phyloP scores from a whole-genome alignment of 1,140 invertebrate genomes.

The Heliconius nattereri region DNA sequence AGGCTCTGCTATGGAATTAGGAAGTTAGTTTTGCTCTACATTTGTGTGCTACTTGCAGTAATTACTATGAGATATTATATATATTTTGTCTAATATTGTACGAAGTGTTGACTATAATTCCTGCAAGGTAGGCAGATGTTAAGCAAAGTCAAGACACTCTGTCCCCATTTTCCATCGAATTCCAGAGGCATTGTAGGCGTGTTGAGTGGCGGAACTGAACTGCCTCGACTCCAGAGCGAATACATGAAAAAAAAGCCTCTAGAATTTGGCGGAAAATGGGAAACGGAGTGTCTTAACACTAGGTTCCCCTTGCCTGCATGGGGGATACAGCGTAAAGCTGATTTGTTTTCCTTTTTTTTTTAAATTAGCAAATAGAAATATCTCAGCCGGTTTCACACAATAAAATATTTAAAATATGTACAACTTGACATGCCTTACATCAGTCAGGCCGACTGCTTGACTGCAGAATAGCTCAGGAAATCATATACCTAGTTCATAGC shows the following conservation, averaged over 20 bases:
- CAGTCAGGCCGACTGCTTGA: not conserved
- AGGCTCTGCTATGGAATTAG: slow-evolving; percentile 29
- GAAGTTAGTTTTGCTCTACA: slow-evolving; percentile 21
- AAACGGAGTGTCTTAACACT: too few relatives aligned
- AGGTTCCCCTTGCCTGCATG: too few relatives aligned
- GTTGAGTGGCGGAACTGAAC: too few relatives aligned
- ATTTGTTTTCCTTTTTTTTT: not conserved
- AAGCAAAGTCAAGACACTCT: too few relatives aligned
- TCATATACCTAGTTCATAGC: slow-evolving; percentile 15
- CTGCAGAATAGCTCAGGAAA: not conserved
- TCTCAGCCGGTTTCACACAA: not conserved
- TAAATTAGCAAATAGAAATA: slow-evolving; percentile 2
- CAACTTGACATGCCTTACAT: slow-evolving; percentile 1
- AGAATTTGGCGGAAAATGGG: too few relatives aligned
- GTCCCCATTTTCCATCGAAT: too few relatives aligned
- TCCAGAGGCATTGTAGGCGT: too few relatives aligned
- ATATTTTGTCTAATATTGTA: not conserved
- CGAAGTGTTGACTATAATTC: not conserved
- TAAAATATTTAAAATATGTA: slow-evolving; percentile 20
- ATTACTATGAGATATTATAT: slow-evolving; percentile 27
- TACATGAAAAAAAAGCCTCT: too few relatives aligned
- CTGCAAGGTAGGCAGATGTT: too few relatives aligned
- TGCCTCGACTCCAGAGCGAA: too few relatives aligned
- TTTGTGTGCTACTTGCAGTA: slow-evolving; percentile 26
- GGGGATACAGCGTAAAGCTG: too few relatives aligned